Evolutionary conservation across 2,888 invertebrate genomes (phyloP).

Genomic region (Marasmarcha lunaedactyla): DNA sequence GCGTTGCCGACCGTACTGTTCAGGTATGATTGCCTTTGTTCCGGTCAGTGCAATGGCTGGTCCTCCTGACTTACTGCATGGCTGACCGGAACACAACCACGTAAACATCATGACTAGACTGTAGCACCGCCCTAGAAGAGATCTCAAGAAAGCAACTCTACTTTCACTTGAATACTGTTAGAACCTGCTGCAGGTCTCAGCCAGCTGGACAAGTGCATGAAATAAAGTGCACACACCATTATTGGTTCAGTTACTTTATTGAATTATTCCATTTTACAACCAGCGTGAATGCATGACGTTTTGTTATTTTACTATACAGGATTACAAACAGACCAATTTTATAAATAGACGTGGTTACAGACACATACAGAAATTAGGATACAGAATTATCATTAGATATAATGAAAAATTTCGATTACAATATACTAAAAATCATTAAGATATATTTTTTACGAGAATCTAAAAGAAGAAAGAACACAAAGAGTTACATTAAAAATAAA

Average conservation of each 20-base stretch:
- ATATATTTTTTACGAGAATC: neutral
- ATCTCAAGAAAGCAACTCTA: too few relatives aligned
- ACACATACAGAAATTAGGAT: constrained; percentile 37
- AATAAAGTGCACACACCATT: too few relatives aligned
- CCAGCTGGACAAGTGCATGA: too few relatives aligned
- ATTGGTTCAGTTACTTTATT: constrained; percentile 56
- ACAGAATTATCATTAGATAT: constrained; percentile 12
- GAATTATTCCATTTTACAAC: constrained; percentile 67
- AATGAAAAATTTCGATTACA: neutral
- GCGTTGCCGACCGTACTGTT: too few relatives aligned
- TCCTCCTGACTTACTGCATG: too few relatives aligned
- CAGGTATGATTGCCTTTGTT: too few relatives aligned
- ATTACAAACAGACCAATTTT: constrained; percentile 24
- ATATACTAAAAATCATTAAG: neutral
- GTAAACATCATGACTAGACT: too few relatives aligned
- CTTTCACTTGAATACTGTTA: too few relatives aligned
- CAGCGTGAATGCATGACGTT: constrained; percentile 62
- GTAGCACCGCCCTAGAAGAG: too few relatives aligned
- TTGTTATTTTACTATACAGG: constrained; percentile 52
- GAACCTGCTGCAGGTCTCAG: too few relatives aligned
- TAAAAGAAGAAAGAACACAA: constrained; percentile 37
- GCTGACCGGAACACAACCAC: too few relatives aligned
- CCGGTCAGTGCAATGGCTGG: too few relatives aligned
- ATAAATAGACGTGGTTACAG: constrained; percentile 49
- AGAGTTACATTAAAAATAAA: constrained; percentile 30